A percentile compares a stretch with the other conserved stretches of the same genome.
Conservation (phyloP, 2,113 vertebrate genomes). For the Crypturellus undulatus region DNA sequence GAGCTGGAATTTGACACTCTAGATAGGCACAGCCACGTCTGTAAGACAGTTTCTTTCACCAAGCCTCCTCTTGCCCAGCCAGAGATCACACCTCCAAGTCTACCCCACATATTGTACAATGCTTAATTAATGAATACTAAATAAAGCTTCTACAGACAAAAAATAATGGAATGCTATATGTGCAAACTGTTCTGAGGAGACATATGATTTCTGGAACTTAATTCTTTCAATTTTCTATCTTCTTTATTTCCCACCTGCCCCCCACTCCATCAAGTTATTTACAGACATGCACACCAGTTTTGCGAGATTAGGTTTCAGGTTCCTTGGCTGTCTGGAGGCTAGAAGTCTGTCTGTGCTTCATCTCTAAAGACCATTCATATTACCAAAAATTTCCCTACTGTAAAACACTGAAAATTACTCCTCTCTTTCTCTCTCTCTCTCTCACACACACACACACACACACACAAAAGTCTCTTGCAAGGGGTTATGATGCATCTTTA, state of each 20-base stretch:
- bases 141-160: neutral
- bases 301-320: neutral
- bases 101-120: neutral
- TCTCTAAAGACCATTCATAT: neutral
- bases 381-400: conserved; percentile 8
- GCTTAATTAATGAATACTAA: neutral
- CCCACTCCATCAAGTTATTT: neutral
- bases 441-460: neutral
- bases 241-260: too few species aligned
- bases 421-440: neutral
- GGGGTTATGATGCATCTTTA: conserved; percentile 64
- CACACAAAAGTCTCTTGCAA: neutral
- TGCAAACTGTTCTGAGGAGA: neutral
- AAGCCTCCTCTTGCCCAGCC: neutral
- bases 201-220: neutral
- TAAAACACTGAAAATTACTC: conserved; percentile 28
- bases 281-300: neutral
- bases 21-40: neutral
- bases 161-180: neutral
- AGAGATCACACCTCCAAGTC: neutral
- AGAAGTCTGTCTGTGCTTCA: neutral
- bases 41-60: neutral
- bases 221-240: neutral
- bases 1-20: neutral
- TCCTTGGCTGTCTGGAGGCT: neutral